These are phyloP conservation scores for Oryzias dopingdopingensis DNA, from an alignment of 2,797 vertebrate species.

Conservation along the genomic window DNA sequence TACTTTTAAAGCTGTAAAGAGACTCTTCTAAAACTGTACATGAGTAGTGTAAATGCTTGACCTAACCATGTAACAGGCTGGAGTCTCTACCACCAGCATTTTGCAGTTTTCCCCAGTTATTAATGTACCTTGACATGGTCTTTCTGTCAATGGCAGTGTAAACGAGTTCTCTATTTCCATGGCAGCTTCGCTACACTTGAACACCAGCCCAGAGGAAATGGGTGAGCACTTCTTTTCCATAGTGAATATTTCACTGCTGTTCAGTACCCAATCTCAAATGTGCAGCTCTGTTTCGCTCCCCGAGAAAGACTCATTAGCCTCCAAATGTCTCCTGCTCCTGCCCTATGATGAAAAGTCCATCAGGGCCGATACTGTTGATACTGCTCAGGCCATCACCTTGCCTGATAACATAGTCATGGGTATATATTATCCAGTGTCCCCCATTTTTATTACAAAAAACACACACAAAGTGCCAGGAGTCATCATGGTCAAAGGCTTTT, in stretches of 20 bases:
- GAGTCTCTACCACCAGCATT: slow-evolving; percentile 2
- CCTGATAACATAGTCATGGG: slow-evolving; percentile 41
- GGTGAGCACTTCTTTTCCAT: slow-evolving; percentile 76
- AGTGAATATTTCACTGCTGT: slow-evolving; percentile 61
- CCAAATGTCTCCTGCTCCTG: slow-evolving; percentile 70
- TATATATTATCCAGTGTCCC: slow-evolving; percentile 69
- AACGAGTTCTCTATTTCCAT: slow-evolving; percentile 70
- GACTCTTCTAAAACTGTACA: too few species aligned
- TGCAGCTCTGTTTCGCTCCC: slow-evolving; percentile 77
- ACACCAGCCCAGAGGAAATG: slow-evolving; percentile 69
- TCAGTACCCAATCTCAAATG: slow-evolving; percentile 77
- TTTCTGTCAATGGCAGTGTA: slow-evolving; percentile 42
- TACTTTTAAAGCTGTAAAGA: too few species aligned
- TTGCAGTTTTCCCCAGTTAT: slow-evolving; percentile 1
- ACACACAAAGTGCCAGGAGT: slow-evolving; percentile 74
- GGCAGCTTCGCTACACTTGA: slow-evolving; percentile 65
- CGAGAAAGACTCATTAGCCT: slow-evolving; percentile 69
- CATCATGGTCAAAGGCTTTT: slow-evolving; percentile 64
- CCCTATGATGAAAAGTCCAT: slow-evolving; percentile 73
- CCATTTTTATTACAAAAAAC: slow-evolving; percentile 67
- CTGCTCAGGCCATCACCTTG: slow-evolving; percentile 45
- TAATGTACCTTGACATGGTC: slow-evolving; percentile 73
- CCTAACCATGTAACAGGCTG: too few species aligned
- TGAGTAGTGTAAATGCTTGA: too few species aligned
- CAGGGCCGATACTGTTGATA: slow-evolving; percentile 48